Conservation (phyloP, 2,113 vertebrate genomes). For the Dendropsophus ebraccatus region DNA sequence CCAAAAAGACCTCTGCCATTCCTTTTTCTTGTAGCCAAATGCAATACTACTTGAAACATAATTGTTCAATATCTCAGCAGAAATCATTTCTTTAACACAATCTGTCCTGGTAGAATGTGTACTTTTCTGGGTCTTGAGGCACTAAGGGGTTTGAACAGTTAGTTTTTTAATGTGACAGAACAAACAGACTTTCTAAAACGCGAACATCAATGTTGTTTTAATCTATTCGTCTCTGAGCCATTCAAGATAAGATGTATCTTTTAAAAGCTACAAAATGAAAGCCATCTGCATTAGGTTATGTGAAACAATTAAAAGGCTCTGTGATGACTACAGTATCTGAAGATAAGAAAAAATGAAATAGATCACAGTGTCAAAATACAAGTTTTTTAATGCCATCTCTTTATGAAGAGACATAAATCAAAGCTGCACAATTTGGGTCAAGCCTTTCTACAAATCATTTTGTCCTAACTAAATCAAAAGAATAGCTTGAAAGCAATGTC, state of each 20-base stretch:
- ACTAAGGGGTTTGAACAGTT: slow-evolving; percentile 35
- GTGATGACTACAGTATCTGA: slow-evolving; percentile 28
- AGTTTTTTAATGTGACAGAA: slow-evolving; percentile 65
- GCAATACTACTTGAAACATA: slow-evolving; percentile 68
- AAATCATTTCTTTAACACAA: slow-evolving; percentile 65
- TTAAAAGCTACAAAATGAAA: slow-evolving; percentile 50
- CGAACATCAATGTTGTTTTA: slow-evolving; percentile 68
- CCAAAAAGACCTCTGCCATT: slow-evolving; percentile 64
- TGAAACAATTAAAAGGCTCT: slow-evolving; percentile 51
- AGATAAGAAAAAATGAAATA: slow-evolving; percentile 41
- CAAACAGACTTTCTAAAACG: slow-evolving; percentile 65
- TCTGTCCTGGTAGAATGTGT: slow-evolving; percentile 55
- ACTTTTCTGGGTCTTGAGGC: slow-evolving; percentile 36
- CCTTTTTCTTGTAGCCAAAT: slow-evolving; percentile 63
- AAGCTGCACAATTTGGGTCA: background rate
- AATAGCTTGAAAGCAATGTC: background rate
- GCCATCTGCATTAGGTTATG: slow-evolving; percentile 49
- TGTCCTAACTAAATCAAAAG: slow-evolving; percentile 42
- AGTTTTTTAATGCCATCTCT: slow-evolving; percentile 35
- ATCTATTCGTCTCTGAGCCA: slow-evolving; percentile 65
- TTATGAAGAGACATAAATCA: slow-evolving; percentile 44
- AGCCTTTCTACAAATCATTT: slow-evolving; percentile 29
- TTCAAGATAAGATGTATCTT: slow-evolving; percentile 56
- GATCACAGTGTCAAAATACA: slow-evolving; percentile 50
- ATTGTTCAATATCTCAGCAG: slow-evolving; percentile 69